Conservation (phyloP, 2,797 vertebrate genomes). For the Malacoctenus gilli region DNA sequence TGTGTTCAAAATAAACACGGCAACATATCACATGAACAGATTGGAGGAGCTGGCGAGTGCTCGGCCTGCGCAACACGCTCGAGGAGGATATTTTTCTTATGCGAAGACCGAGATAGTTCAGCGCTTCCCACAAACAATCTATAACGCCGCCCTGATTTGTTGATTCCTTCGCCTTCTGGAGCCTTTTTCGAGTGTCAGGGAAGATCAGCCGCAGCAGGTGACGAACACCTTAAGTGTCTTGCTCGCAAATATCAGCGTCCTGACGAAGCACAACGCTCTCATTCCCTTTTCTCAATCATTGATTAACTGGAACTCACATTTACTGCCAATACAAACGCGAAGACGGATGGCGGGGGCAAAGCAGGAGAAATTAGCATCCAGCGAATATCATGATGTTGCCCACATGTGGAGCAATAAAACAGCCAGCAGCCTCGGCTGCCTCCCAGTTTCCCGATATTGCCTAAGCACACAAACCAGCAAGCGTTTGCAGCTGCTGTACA, state of each 20-base stretch:
- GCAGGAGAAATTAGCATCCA: conserved; percentile 54
- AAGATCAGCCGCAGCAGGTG: too few species aligned
- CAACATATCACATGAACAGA: conserved; percentile 23
- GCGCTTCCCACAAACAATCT: too few species aligned
- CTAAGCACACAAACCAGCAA: conserved; percentile 61
- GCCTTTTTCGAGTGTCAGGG: too few species aligned
- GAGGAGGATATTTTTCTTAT: conserved; percentile 7
- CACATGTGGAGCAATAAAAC: conserved; percentile 65
- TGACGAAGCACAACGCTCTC: conserved; percentile 6
- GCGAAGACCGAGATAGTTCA: neutral
- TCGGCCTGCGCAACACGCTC: conserved; percentile 7
- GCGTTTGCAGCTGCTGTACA: conserved; percentile 62
- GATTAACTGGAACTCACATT: conserved; percentile 28
- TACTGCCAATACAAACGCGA: conserved; percentile 21
- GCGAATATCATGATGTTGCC: conserved; percentile 57
- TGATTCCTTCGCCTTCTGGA: too few species aligned
- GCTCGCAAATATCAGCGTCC: too few species aligned
- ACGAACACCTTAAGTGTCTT: conserved; percentile 28
- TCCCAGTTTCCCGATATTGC: conserved; percentile 30
- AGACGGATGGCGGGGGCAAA: conserved; percentile 29
- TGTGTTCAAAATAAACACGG: conserved; percentile 15
- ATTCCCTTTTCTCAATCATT: neutral
- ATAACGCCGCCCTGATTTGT: too few species aligned
- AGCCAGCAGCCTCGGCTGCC: conserved; percentile 49
- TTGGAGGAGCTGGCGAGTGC: conserved; percentile 2